Evolutionary conservation across 2,888 invertebrate genomes (phyloP).

Genomic region (Eupeodes latifasciatus): DNA sequence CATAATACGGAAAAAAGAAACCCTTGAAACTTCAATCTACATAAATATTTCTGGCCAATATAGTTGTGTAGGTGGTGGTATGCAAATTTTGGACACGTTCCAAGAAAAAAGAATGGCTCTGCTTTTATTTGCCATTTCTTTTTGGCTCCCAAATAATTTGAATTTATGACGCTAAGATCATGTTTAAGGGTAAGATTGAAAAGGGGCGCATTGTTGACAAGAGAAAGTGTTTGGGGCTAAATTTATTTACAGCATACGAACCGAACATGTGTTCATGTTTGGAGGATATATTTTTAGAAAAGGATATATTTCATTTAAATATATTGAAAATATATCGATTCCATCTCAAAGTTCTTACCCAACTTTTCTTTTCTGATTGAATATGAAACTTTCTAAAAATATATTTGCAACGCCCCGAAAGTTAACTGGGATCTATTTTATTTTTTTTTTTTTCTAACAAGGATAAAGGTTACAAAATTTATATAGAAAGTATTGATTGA

Average conservation of each 20-base stretch:
- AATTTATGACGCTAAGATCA: slow-evolving; percentile 43
- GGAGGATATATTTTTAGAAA: slow-evolving; percentile 2
- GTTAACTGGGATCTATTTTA: not conserved
- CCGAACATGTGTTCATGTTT: not conserved
- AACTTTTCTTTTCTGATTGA: slow-evolving; percentile 6
- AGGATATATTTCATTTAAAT: not conserved
- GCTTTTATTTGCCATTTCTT: not conserved
- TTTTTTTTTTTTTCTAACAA: not conserved
- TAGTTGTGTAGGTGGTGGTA: not conserved
- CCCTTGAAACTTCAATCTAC: slow-evolving; percentile 12
- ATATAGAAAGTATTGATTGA: not conserved
- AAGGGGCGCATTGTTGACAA: not conserved
- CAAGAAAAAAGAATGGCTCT: slow-evolving; percentile 21
- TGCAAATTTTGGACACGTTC: slow-evolving; percentile 41
- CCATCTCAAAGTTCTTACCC: not conserved
- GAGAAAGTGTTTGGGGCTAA: not conserved
- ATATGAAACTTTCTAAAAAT: not conserved
- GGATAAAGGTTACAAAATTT: not conserved
- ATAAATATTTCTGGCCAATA: slow-evolving; percentile 8
- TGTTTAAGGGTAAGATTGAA: not conserved
- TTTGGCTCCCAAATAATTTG: slow-evolving; percentile 21
- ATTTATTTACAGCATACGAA: not conserved
- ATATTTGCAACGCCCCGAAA: not conserved
- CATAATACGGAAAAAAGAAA: not conserved
- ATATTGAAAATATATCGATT: slow-evolving; percentile 4